phyloP scores from a whole-genome alignment of 2,888 invertebrate genomes.

The Caenorhabditis sulstoni region DNA sequence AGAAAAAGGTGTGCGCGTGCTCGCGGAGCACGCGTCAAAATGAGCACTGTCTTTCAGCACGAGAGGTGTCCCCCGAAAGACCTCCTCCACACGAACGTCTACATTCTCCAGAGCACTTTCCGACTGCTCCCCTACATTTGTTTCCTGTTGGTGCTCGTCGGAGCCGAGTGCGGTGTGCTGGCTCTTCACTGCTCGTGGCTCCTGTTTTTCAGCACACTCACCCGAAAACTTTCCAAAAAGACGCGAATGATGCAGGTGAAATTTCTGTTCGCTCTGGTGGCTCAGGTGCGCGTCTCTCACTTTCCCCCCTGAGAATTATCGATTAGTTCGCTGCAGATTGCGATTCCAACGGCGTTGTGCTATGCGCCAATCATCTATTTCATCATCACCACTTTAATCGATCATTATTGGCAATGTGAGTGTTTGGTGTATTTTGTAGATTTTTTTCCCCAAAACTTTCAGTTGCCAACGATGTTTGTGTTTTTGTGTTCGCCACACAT shows the following conservation, averaged over 20 bases:
- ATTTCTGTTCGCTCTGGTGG: slow-evolving; percentile 35
- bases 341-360: slow-evolving; percentile 26
- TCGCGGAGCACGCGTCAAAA: too few species aligned
- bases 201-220: slow-evolving; percentile 33
- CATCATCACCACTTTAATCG: slow-evolving; percentile 26
- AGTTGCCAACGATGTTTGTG: slow-evolving; percentile 48
- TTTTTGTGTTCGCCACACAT: slow-evolving; percentile 34
- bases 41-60: too few species aligned
- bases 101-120: slow-evolving; percentile 35
- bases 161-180: slow-evolving; percentile 26
- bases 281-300: slow-evolving; percentile 5
- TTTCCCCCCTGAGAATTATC: background rate
- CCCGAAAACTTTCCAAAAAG: slow-evolving; percentile 28
- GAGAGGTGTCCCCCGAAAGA: slow-evolving; percentile 40
- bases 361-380: slow-evolving; percentile 39
- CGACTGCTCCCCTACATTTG: slow-evolving; percentile 28
- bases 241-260: slow-evolving; percentile 50
- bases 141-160: slow-evolving; percentile 34
- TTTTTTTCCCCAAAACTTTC: background rate
- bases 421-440: background rate
- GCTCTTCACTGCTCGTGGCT: slow-evolving; percentile 46
- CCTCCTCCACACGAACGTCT: slow-evolving; percentile 28
- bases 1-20: too few species aligned
- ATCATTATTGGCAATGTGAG: slow-evolving; percentile 49
- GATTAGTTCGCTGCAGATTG: too few species aligned